Percentiles rank a stretch among this genome's conserved stretches.
phyloP scores from a whole-genome alignment of 1,140 invertebrate genomes.

The Drosophila sucinea region DNA sequence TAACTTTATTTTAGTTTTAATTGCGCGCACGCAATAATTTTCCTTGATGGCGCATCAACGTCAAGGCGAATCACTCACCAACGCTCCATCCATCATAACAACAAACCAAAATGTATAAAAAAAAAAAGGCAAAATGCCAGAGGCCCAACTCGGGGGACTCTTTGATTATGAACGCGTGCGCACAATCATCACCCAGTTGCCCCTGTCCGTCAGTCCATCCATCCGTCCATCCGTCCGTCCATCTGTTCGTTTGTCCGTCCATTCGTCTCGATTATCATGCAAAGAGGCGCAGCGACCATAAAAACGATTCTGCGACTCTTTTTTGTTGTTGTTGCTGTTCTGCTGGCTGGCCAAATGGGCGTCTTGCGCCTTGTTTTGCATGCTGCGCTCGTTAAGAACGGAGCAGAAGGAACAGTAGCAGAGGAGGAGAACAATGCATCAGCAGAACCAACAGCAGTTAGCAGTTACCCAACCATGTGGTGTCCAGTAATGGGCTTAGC shows the following conservation, averaged over 20 bases:
- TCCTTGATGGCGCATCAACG: conserved; percentile 78
- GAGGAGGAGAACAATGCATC: conserved; percentile 66
- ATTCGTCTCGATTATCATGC: conserved; percentile 62
- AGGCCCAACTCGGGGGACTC: conserved; percentile 46
- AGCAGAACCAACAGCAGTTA: conserved; percentile 24
- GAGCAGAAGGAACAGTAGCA: conserved; percentile 18
- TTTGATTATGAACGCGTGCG: conserved; percentile 77
- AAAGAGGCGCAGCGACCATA: conserved; percentile 67
- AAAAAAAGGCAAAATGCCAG: conserved; percentile 14
- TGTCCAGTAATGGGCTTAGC: conserved; percentile 77
- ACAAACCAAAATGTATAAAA: conserved; percentile 41
- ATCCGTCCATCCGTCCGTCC: not conserved
- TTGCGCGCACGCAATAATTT: conserved; percentile 79
- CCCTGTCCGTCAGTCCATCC: conserved; percentile 9
- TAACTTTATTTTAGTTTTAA: conserved; percentile 78
- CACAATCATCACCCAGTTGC: conserved; percentile 64
- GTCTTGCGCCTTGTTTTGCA: conserved; percentile 78
- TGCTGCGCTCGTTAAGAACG: conserved; percentile 71
- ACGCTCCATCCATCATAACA: conserved; percentile 71
- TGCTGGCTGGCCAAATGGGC: conserved; percentile 61
- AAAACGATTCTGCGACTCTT: conserved; percentile 69
- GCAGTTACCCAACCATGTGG: conserved; percentile 59
- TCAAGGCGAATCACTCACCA: conserved; percentile 73
- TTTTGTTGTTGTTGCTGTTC: conserved; percentile 15
- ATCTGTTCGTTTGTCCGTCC: not conserved